Base-by-base conservation (phyloP, 2,797 vertebrate genomes). In the Buphagus erythrorhynchus region DNA sequence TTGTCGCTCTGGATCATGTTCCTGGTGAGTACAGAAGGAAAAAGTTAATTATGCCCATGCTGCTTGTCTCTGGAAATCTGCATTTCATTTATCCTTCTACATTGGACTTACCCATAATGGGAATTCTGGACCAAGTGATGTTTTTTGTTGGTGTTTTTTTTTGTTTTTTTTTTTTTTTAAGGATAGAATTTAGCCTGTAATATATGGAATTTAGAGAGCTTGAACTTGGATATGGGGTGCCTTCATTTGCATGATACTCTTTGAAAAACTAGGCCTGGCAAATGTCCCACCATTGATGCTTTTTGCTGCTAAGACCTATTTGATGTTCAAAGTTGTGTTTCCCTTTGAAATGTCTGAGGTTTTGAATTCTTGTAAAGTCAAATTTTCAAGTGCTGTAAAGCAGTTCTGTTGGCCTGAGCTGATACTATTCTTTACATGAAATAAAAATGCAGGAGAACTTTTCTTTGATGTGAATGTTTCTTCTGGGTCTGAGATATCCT, bases 1-100 rank as follows among this genome's bases (percentile, higher is more conserved):
- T 97, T 95, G 96, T 97, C 28, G 94, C 94, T 93, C 89, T 97
- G 96, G 96, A 97, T 96, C 96, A 94, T 93, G 95, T 86, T 95
- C 95, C 96, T 90, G 96, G 96, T 97, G 96, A 96, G 96, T 97
- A 96, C 66, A 90, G 92, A 81, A 91, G 89, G 72, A 93, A 93
- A 38, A 89, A 72, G 54, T 91, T 96, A 45, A 88, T 83, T 80
- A 45, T 33, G 76, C 76, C 91, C 62, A 6, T 74, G 42, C 71
- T 93, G 58, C 87, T 90, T 88, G 82, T 82, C 78, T 91, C 68
- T 77, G 74, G 87, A 77, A 86, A 55, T 68, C 40, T 83, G 57
- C 43, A 13, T 93, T 92, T 86, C 20, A 29, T 93, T 93, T 73
- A 68, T 92, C 75, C 79, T 91, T 93, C 85, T 78, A 65, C 58